Evolutionary conservation across 2,888 invertebrate species (phyloP), one percentile per base, ranked within the genome.

Genomic region (Heteromyza rotundicornis): DNA sequence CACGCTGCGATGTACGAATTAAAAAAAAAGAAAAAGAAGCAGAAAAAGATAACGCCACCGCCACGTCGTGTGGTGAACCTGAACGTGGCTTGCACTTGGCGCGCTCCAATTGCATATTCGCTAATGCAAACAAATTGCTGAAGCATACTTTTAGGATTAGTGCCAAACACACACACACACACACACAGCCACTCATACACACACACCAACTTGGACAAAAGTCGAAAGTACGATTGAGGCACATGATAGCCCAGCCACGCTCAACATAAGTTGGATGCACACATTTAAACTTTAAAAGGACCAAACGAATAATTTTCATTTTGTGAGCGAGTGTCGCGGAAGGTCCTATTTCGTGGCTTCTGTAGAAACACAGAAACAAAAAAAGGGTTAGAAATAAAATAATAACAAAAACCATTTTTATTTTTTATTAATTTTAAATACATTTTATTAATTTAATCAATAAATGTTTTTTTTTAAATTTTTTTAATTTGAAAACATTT

Each of bases 81-180:
- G 12, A n/a, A 8, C 32, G 12, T 32, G 32, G 12, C 32, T 32
- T 5, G 32, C 7, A 5, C 5, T 32, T 32, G n/a, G 40, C 40
- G 40, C 14, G 8, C 10, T 7, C n/a, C 3, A 19, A 5, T 5
- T 47, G 47, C 47, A 47, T 47, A 47, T n/a, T n/a, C 47, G 17
- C 19, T 47, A 47, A 47, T 47, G 47, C 47, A 17, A 47, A 47
- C 47, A 47, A 47, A 47, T 47, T 17, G 20, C 47, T 19, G 14
- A 19, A 20, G 47, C 17, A 20, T 20, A 47, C 47, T 47, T 47
- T 47, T 14, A 5, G 47, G 47, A 47, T 47, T 47, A 47, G 20
- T 47, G 20, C 47, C 47, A 20, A 47, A 47, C 47, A 47, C 47
- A 19, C 19, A 19, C 47, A 19, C 17, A 47, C 27, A 27, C 27